Conservation (phyloP, 2,888 invertebrate genomes). For the Aplocera efformata region DNA sequence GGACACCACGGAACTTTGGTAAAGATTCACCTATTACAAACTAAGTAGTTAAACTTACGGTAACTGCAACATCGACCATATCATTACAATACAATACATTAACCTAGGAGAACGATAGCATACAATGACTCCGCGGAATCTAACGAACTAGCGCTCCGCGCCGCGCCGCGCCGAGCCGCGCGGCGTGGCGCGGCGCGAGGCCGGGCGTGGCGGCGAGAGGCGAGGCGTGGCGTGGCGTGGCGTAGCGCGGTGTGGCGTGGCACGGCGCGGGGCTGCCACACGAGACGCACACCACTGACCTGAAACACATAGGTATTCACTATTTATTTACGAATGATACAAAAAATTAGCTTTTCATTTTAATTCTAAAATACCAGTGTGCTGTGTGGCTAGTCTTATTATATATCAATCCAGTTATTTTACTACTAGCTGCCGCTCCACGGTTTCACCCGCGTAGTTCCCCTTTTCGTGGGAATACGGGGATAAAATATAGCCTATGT, state of each 20-base stretch:
- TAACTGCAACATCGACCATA: slow-evolving; percentile 68
- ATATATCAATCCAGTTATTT: too few species aligned
- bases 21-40: slow-evolving; percentile 68
- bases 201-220: slow-evolving; percentile 2
- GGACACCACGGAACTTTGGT: slow-evolving; percentile 67
- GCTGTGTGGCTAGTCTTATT: too few species aligned
- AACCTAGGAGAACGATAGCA: slow-evolving; percentile 12
- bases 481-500: too few species aligned
- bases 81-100: slow-evolving; percentile 44
- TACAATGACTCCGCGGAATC: slow-evolving; percentile 14
- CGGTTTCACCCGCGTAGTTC: too few species aligned
- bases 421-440: too few species aligned
- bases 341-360: too few species aligned
- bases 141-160: too few species aligned
- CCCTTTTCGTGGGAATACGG: too few species aligned
- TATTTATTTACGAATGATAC: not conserved
- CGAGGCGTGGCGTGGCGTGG: not conserved
- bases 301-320: slow-evolving; percentile 38
- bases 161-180: slow-evolving; percentile 12
- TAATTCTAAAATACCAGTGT: too few species aligned
- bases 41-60: slow-evolving; percentile 74
- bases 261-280: not conserved
- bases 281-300: slow-evolving; percentile 43
- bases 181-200: slow-evolving; percentile 10
- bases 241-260: not conserved